These are phyloP conservation scores for Pipa parva DNA, from an alignment of 2,113 vertebrate genomes.

Conservation along the genomic window DNA sequence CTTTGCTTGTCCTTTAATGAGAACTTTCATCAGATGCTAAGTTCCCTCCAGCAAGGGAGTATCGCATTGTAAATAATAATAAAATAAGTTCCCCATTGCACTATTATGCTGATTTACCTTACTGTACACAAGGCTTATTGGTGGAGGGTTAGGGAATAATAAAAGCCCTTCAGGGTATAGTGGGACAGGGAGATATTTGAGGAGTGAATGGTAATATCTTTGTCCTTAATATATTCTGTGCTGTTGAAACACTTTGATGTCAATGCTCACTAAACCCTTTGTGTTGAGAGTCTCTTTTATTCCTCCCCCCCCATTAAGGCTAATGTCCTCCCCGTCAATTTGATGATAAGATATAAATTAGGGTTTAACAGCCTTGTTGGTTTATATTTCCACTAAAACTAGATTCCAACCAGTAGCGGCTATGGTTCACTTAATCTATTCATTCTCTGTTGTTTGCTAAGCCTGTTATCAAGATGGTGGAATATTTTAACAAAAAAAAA, in stretches of 20 bases:
- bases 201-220: neutral
- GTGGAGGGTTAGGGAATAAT: too few relatives aligned
- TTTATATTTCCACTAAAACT: neutral
- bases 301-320: neutral
- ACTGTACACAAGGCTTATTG: neutral
- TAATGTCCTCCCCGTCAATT: neutral
- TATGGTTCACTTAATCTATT: neutral
- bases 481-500: neutral
- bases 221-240: neutral
- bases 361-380: neutral
- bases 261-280: neutral
- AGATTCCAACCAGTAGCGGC: constrained; percentile 3
- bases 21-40: too few relatives aligned
- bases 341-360: neutral
- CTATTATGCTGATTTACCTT: too few relatives aligned
- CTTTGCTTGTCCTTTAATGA: too few relatives aligned
- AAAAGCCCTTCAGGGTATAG: neutral
- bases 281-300: neutral
- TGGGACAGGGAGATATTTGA: neutral
- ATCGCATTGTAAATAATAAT: too few relatives aligned
- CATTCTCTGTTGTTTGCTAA: neutral
- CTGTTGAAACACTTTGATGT: constrained; percentile 2
- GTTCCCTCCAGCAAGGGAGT: too few relatives aligned
- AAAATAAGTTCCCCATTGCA: too few relatives aligned
- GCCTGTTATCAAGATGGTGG: neutral